Base-by-base conservation (phyloP, 2,888 invertebrate species). In the Ectemnius lituratus region DNA sequence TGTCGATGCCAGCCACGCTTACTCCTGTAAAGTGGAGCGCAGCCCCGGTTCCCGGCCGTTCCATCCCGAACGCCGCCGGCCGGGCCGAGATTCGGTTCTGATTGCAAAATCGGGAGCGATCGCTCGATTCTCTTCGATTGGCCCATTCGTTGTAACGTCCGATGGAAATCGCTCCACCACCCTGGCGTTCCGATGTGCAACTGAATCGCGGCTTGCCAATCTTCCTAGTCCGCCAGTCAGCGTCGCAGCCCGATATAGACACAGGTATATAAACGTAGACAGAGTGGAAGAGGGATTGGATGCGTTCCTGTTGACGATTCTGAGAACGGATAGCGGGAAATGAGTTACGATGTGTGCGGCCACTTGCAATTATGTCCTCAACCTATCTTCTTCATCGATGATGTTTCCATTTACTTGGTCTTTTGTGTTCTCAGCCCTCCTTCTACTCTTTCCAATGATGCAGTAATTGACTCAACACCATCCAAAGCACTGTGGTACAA, bases 131-230 rank as follows among this genome's bases (percentile, higher is more conserved):
- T 68, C 68, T 76, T 75, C 76, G 78, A 82, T 84, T 82, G 85
- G 77, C 75, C 77, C 78, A 76, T 82, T 81, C 84, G 82, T 85
- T 80, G 84, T 76, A 81, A 84, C 80, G 84, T 82, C 81, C 85
- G 78, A 84, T 84, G 78, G 83, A 85, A 85, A 84, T 84, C 84
- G 82, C 73, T 71, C 62, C 64, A 63, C 18, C 64, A 63, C 18
- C 27, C 37, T 37, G 37, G 37, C 37, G 37, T 37, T 37, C 37
- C 37, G 37, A 11, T 37, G 37, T 11, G 37, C 59, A 67, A 46
- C 71, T 65, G 68, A 81, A 83, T 77, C 84, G 77, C 75, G 67
- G 74, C 76, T 78, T 83, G 82, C 84, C 82, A 83, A 83, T 83
- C 83, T 84, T 84, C 79, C 73, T 74, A 73, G 67, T 63, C 75